These are phyloP conservation scores for Dendroctonus valens DNA, from an alignment of 1,140 invertebrate species.

Conservation along the genomic window DNA sequence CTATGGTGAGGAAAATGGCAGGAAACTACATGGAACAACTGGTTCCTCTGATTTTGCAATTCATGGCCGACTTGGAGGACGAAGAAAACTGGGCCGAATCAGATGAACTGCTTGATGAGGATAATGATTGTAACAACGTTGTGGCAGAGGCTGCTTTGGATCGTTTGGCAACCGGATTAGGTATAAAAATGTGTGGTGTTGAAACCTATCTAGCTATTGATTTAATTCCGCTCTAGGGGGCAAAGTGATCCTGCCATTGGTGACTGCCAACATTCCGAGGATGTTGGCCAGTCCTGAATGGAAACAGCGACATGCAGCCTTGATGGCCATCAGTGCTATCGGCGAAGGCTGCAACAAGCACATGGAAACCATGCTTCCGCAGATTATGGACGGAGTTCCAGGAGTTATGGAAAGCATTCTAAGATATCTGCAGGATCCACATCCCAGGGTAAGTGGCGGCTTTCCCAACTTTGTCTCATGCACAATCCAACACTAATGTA, in stretches of 20 bases:
- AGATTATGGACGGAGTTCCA: constrained; percentile 88
- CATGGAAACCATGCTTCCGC: constrained; percentile 90
- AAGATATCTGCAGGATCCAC: constrained; percentile 56
- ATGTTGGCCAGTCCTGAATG: constrained; percentile 86
- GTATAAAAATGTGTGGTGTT: constrained; percentile 48
- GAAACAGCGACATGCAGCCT: constrained; percentile 88
- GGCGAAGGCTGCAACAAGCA: constrained; percentile 98
- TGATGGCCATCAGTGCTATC: constrained; percentile 98
- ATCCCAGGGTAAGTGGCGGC: constrained; percentile 62
- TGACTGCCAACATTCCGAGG: constrained; percentile 78
- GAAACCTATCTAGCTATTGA: not conserved
- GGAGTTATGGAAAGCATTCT: constrained; percentile 69
- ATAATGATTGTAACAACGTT: constrained; percentile 87
- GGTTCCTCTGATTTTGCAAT: constrained; percentile 81
- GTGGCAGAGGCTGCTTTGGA: constrained; percentile 96
- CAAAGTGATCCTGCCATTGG: constrained; percentile 89
- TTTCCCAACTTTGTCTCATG: too few relatives aligned
- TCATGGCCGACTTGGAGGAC: constrained; percentile 98
- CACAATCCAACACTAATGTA: not conserved
- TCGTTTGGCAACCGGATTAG: constrained; percentile 91
- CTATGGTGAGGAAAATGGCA: constrained; percentile 90
- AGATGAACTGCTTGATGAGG: constrained; percentile 80
- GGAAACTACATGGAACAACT: constrained; percentile 75
- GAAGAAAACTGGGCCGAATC: constrained; percentile 80
- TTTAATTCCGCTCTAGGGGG: constrained; percentile 54